Evolutionary conservation across 2,797 vertebrate species (phyloP).

Genomic region (Valencia hispanica): DNA sequence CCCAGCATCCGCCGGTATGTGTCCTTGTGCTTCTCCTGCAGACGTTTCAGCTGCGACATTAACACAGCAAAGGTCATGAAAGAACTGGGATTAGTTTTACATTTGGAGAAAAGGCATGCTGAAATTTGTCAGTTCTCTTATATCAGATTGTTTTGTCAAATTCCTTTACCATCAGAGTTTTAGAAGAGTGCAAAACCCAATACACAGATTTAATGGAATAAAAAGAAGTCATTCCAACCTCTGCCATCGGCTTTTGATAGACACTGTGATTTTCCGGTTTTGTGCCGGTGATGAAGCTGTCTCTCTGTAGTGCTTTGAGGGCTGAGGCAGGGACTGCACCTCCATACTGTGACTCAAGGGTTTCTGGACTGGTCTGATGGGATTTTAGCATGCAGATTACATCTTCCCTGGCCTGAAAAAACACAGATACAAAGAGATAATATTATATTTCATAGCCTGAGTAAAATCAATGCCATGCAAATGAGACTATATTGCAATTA

Average conservation of each 20-base stretch:
- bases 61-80: not conserved
- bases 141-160: not conserved
- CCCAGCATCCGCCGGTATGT: slow-evolving; percentile 96
- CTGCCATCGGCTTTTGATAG: slow-evolving; percentile 92
- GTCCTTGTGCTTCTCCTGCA: slow-evolving; percentile 95
- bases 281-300: slow-evolving; percentile 83
- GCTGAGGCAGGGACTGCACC: slow-evolving; percentile 85
- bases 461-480: not conserved
- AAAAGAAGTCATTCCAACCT: slow-evolving; percentile 78
- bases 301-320: slow-evolving; percentile 91
- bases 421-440: slow-evolving; percentile 18
- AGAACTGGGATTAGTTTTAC: not conserved
- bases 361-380: slow-evolving; percentile 84
- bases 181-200: not conserved
- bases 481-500: not conserved
- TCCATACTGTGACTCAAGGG: slow-evolving; percentile 89
- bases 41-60: slow-evolving; percentile 87
- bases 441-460: not conserved
- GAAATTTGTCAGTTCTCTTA: not conserved
- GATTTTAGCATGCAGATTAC: slow-evolving; percentile 93
- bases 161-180: not conserved
- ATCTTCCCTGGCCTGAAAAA: slow-evolving; percentile 91
- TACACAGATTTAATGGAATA: not conserved
- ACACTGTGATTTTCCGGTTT: slow-evolving; percentile 84
- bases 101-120: not conserved